phyloP scores from a whole-genome alignment of 2,113 vertebrate species.

The Malurus melanocephalus region DNA sequence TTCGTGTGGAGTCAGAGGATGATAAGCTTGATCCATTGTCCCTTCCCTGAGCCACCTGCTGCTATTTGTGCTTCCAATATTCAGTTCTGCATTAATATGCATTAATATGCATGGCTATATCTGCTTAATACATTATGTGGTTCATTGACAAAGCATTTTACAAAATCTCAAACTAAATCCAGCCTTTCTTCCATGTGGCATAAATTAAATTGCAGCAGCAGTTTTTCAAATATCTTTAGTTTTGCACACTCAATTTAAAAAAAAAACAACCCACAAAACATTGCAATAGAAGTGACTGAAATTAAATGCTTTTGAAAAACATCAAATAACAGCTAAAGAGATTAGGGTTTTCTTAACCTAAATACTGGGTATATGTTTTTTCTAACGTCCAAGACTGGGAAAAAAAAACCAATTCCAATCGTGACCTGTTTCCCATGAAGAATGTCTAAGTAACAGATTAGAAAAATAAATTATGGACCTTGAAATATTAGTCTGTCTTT shows the following conservation, averaged over 20 bases:
- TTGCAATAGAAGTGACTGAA: slow-evolving; percentile 7
- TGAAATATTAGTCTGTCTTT: background rate
- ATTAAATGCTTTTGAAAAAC: slow-evolving; percentile 26
- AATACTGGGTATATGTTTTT: background rate
- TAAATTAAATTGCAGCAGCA: background rate
- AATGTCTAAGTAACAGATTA: background rate
- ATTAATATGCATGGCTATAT: background rate
- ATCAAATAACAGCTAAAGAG: slow-evolving; percentile 17
- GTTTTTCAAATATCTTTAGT: background rate
- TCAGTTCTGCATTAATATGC: background rate
- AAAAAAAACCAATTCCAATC: background rate
- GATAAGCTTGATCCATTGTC: background rate
- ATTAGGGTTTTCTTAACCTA: slow-evolving; percentile 10
- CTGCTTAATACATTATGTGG: background rate
- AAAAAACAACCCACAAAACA: background rate
- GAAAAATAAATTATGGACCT: background rate
- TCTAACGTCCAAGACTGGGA: background rate
- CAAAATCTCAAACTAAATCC: background rate
- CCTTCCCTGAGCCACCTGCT: background rate
- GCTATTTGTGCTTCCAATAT: background rate
- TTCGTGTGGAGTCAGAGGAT: background rate
- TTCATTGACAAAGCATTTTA: background rate
- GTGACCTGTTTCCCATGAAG: background rate
- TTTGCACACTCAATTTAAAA: background rate
- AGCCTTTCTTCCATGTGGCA: background rate